A percentile compares a stretch with the other conserved stretches of the same genome.
Conservation (phyloP, 2,113 vertebrate species). For the Cynocephalus volans region DNA sequence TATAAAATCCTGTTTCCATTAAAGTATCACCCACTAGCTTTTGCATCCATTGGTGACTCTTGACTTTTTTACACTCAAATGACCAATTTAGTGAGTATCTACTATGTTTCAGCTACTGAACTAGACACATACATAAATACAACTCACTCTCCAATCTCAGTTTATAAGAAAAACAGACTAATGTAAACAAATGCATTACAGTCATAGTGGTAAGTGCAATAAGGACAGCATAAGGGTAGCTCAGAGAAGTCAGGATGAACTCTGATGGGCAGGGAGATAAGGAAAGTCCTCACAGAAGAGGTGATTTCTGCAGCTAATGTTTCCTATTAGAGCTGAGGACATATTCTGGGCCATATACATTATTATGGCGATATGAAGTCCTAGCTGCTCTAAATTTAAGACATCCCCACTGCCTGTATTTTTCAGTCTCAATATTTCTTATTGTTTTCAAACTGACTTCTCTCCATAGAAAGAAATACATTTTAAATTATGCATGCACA, state of each 20-base stretch:
- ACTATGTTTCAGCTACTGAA: not conserved
- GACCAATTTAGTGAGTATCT: not conserved
- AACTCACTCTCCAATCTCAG: not conserved
- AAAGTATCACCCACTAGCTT: not conserved
- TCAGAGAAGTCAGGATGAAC: not conserved
- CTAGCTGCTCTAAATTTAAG: not conserved
- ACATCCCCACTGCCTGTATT: not conserved
- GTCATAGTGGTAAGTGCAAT: not conserved
- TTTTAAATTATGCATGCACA: not conserved
- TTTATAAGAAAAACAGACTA: constrained; percentile 37
- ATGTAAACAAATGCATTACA: not conserved
- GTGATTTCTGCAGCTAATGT: constrained; percentile 7
- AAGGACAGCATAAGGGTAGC: not conserved
- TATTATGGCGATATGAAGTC: not conserved
- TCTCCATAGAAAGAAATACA: not conserved
- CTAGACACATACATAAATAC: not conserved
- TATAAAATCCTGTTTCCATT: not conserved
- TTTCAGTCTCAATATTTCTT: not conserved
- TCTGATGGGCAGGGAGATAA: not conserved
- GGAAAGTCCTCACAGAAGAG: not conserved
- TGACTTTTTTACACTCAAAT: constrained; percentile 38
- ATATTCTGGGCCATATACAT: not conserved
- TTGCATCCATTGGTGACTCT: not conserved
- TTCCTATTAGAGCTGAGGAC: constrained; percentile 48
- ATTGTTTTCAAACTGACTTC: not conserved